Percentiles rank a stretch among this genome's conserved stretches.
phyloP scores from a whole-genome alignment of 2,888 invertebrate species.

The Dendrolimus houi region DNA sequence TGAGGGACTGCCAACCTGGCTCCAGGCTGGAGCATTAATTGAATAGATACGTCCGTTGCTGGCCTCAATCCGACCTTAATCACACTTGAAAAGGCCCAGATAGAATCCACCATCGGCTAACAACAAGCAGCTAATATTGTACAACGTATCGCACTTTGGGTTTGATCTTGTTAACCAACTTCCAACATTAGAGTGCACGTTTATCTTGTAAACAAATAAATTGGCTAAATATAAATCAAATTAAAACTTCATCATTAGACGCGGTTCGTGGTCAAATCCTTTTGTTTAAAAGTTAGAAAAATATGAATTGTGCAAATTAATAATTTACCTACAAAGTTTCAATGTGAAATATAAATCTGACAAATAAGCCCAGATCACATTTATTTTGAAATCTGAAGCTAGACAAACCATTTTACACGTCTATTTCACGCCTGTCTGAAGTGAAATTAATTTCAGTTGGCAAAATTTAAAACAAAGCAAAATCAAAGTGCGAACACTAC shows the following conservation, averaged over 20 bases:
- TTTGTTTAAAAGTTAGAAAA: not conserved
- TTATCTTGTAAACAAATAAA: constrained; percentile 12
- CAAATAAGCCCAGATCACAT: no score
- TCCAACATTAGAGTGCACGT: constrained; percentile 15
- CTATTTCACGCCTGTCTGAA: not conserved
- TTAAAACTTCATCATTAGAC: not conserved
- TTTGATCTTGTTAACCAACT: constrained; percentile 44
- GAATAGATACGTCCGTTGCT: constrained; percentile 68
- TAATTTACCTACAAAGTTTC: no score
- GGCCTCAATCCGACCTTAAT: constrained; percentile 67
- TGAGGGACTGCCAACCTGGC: constrained; percentile 46
- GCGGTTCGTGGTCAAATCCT: not conserved
- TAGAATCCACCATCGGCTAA: constrained; percentile 36
- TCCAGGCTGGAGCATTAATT: constrained; percentile 60
- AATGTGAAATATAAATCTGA: no score
- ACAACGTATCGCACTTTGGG: constrained; percentile 60
- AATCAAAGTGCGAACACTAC: constrained; percentile 45
- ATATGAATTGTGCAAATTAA: no score
- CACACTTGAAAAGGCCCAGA: constrained; percentile 64
- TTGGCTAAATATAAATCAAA: not conserved
- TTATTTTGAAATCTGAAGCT: not conserved
- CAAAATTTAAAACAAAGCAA: not conserved
- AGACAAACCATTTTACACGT: not conserved
- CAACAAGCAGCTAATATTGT: constrained; percentile 52
- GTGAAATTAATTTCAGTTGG: not conserved